Base-by-base conservation (phyloP, 2,113 vertebrate genomes). In the Prunella fulvescens region DNA sequence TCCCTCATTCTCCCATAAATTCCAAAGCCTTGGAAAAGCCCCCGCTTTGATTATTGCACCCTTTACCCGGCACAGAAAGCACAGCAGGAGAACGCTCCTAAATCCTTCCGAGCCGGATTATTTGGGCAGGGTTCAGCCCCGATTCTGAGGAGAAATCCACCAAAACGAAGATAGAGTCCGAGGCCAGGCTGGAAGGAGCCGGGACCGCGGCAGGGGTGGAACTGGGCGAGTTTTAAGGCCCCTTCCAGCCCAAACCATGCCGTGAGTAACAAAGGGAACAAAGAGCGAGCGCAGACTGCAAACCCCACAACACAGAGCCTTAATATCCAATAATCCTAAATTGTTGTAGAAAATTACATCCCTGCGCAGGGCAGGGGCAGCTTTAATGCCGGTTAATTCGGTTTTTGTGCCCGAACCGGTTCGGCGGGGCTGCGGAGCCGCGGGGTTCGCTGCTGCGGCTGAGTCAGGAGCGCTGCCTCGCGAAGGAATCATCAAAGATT, bases 391-490 rank as follows among this genome's bases (percentile, higher is more conserved):
- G 42, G 12, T 14, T 66, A 9, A 5, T 77, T 18, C 1, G 28
- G 9, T 19, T 48, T 76, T 39, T 8, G 62, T 14, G 23, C 8
- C 15, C 56, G 10, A 29, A 86, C 96, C 71, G 1, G 96, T 83
- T 69, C 33, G 1, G 53, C 18, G 26, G 3, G 5, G 20, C 86
- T 51, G 89, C 66, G 40, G 81, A 77, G 76, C 78, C 7, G 13
- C 40, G 17, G 66, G 35, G 51, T 65, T 39, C 72, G 88, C 80
- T 45, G 79, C n/a, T 9, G 14, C 19, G 54, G 84, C 93, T 96
- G 95, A 95, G 90, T 97, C 96, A 96, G 90, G 85, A 90, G 79
- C 19, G 29, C 83, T 12, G 56, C 29, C 10, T 47, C 48, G 61
- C 15, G 81, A 40, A 83, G 51, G 37, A 53, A 39, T 4, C 65